Percentiles rank a stretch among this genome's conserved stretches.
These are phyloP conservation scores for Lepas anatifera DNA, from an alignment of 2,888 invertebrate genomes.

Conservation along the genomic window DNA sequence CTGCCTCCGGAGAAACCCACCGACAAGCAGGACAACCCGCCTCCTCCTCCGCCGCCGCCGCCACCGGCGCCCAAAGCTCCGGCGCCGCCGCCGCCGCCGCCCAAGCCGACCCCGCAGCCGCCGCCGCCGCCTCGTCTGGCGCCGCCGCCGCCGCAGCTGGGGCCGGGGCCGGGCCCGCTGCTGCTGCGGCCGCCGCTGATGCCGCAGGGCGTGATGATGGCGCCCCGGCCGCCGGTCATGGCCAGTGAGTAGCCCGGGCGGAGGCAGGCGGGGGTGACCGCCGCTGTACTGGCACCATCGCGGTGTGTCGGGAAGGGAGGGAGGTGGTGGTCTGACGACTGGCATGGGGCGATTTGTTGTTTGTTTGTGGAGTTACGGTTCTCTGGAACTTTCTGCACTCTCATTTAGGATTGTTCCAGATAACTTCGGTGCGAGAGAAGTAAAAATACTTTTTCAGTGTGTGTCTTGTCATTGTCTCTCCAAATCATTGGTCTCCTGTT, in stretches of 20 bases:
- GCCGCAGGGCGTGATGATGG: constrained; percentile 25
- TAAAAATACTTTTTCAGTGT: too few relatives aligned
- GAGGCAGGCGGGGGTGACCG: constrained; percentile 1
- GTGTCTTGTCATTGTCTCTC: too few relatives aligned
- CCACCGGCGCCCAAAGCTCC: constrained; percentile 24
- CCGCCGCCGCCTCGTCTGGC: constrained; percentile 25
- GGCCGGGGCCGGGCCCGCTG: constrained; percentile 24
- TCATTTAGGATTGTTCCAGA: too few relatives aligned
- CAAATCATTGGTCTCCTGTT: too few relatives aligned
- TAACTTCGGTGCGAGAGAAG: too few relatives aligned
- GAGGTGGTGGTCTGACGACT: too few relatives aligned
- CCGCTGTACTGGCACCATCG: too few relatives aligned
- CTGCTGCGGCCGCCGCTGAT: constrained; percentile 19
- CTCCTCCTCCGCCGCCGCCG: constrained; percentile 1
- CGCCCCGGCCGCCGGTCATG: constrained; percentile 23
- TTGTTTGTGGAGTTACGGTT: too few relatives aligned
- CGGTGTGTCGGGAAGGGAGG: too few relatives aligned
- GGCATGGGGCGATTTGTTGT: too few relatives aligned
- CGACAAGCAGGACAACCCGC: constrained; percentile 29
- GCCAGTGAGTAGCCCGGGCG: constrained; percentile 19
- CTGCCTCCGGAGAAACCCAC: constrained; percentile 22
- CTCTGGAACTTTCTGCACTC: too few relatives aligned
- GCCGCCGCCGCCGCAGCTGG: constrained; percentile 27
- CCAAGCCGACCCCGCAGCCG: constrained; percentile 33
- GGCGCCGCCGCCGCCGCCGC: constrained; percentile 32